A percentile compares a stretch with the other conserved stretches of the same genome.
Evolutionary conservation across 1,140 invertebrate species (phyloP).

Genomic region (Eupeodes corollae): DNA sequence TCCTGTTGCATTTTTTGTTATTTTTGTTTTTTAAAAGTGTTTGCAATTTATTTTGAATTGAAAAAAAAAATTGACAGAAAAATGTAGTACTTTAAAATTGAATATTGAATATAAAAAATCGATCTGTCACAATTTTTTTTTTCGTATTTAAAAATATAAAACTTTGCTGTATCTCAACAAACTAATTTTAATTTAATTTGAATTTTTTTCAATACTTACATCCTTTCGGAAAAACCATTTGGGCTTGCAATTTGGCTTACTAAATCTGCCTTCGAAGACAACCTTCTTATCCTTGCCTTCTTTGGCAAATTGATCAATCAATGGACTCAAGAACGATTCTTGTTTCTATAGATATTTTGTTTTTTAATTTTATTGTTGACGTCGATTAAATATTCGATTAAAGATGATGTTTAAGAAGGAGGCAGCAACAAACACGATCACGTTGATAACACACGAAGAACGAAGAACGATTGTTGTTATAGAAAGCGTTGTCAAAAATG

Average conservation of each 20-base stretch:
- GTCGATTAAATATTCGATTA: background rate
- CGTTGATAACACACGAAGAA: no score
- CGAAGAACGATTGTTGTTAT: background rate
- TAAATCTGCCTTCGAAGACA: slow-evolving; percentile 79
- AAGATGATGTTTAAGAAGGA: background rate
- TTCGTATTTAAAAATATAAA: no score
- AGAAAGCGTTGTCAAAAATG: slow-evolving; percentile 34
- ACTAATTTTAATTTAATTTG: background rate
- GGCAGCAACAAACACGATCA: background rate
- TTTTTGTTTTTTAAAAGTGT: no score
- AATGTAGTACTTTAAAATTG: no score
- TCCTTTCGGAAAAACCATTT: slow-evolving; percentile 89
- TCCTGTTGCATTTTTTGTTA: slow-evolving; percentile 47
- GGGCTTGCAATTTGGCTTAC: slow-evolving; percentile 80
- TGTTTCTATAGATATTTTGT: slow-evolving; percentile 59
- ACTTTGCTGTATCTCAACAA: no score
- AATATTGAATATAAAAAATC: no score
- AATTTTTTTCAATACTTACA: slow-evolving; percentile 48
- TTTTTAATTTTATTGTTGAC: slow-evolving; percentile 6
- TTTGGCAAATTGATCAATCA: slow-evolving; percentile 87
- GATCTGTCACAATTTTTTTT: no score
- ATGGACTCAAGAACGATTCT: slow-evolving; percentile 87
- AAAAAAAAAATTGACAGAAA: no score
- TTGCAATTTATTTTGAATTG: no score
- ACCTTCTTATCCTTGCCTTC: slow-evolving; percentile 96